Evolutionary conservation across 1,140 invertebrate genomes (phyloP), one percentile per base, ranked within the genome.

Genomic region (Hypsibius dujardini): DNA sequence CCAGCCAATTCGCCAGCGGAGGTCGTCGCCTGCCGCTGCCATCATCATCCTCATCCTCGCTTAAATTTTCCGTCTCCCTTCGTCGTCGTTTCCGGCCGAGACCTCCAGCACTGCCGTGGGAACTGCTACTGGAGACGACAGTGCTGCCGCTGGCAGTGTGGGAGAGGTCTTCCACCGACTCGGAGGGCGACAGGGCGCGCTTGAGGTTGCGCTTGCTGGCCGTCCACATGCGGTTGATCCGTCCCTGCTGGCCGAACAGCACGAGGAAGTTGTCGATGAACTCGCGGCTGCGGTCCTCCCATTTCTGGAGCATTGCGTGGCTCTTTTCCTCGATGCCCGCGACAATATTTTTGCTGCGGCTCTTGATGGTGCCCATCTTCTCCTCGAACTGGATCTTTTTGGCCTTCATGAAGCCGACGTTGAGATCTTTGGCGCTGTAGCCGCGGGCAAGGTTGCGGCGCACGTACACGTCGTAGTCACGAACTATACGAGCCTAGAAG

Each of bases 401-500:
- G 80, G 93, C 91, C 84, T 90, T 95, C 71, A 98, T 86, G 80
- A 95, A 98, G 59, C 92, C 93, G 47, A 99, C 94, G 81, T 98
- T 98, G 2, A 99, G 84, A 78, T 99, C 95, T 82, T 98, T 96
- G 59, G 92, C 92, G 69, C 90, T 90, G 78, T 98, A 98, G 0
- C 96, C 96, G 71, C 96, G 83, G 15, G 91, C 90, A 73, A 99
- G 83, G 82, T 99, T 99, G 74, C 96, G 84, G 74, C 95, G 83
- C 28, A 98, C 94, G 81, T 98, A 99, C 69, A 97, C 86, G 80
- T 99, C 95, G 80, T 99, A 99, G 82, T 99, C 95, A 77, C 90
- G 87, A 1, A 98, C 95, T 77, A 99, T 98, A 75, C 95, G 84
- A 14, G 94, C 92, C n/a, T 70, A 42, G 12, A 7, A 46, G 28